Base-by-base conservation (phyloP, 2,797 vertebrate species). In the Leptatherina wallacei region DNA sequence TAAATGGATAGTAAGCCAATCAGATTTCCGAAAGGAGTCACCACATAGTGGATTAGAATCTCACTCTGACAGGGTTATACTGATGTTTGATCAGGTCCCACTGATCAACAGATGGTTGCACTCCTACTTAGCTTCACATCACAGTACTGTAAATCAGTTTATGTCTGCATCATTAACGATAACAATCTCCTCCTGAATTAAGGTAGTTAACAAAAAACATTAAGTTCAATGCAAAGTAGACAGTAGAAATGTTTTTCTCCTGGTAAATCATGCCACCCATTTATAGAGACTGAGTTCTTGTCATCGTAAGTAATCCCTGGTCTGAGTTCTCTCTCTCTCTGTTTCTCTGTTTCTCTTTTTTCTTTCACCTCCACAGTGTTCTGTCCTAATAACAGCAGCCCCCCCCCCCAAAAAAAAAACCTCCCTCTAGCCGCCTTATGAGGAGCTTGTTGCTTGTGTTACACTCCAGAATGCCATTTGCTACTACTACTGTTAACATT, bases 401-500 rank as follows among this genome's bases (percentile, higher is more conserved):
- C 44, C 20, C 18, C 18, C 18, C 20, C 6, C 3, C 16, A 18
- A n/a, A 11, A 51, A 49, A 49, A n/a, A 51, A n/a, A n/a, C 2
- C 47, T 51, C 47, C 47, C 9, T 51, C 47, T 20, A 51, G 47
- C 9, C 11, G n/a, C 47, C 47, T 22, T 11, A 51, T 22, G n/a
- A 49, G 47, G 47, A 11, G 47, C n/a, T 51, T 22, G 47, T 11
- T 22, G 47, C 20, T 51, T 20, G 47, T 22, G n/a, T 22, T 11
- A 51, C n/a, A 22, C 47, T 51, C n/a, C n/a, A 51, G 47, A 51
- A 51, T 22, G n/a, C 47, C 47, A 51, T 51, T 51, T 51, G 47
- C 47, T 51, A 11, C 47, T 22, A 22, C 22, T 51, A 20, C 47
- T 51, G 47, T 51, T 1, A 20, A 51, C 47, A 51, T 51, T 20